Base-by-base conservation (phyloP, 2,113 vertebrate species). In the Embiotoca jacksoni region DNA sequence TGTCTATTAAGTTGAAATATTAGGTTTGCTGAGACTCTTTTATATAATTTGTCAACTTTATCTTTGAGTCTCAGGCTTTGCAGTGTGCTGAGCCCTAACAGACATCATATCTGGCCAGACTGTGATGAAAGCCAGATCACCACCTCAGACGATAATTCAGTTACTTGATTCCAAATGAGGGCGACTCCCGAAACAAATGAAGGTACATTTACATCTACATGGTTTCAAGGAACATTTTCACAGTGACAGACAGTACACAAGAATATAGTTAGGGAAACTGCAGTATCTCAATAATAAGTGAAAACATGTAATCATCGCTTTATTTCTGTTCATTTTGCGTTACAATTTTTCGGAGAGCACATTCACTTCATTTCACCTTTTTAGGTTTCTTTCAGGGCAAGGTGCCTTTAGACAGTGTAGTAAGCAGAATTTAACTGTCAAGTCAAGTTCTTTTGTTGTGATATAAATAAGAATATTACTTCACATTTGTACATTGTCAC, bases 101-200 rank as follows among this genome's bases (percentile, higher is more conserved):
- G 54, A 31, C n/a, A 1, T 10, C 11, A 23, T 30, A n/a, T 54
- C 31, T 49, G n/a, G 7, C 14, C 1, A 23, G 6, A 11, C 11
- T 30, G n/a, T 66, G 41, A 73, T 64, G 33, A 35, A 63, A 69
- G 16, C 57, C 82, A 73, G 72, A 85, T 62, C 77, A 62, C 52
- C 73, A 68, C 36, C 46, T 35, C 58, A 49, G n/a, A 72, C 4
- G 0, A 54, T 77, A 58, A 73, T 81, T 72, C 49, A 56, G 10
- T 75, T 72, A 62, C 57, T 47, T 35, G 23, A 15, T 62, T 63
- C 6, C 15, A 41, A 33, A 8, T 59, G 16, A 41, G 31, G 53
- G n/a, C 52, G 31, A 6, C 36, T 63, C 80, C 50, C 68, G 6
- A 71, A 75, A 61, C 60, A 50, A 68, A 65, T 69, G 5, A 64